Evolutionary conservation across 2,888 invertebrate species (phyloP), one percentile per base, ranked within the genome.

Genomic region (Drosophila fungiperda): DNA sequence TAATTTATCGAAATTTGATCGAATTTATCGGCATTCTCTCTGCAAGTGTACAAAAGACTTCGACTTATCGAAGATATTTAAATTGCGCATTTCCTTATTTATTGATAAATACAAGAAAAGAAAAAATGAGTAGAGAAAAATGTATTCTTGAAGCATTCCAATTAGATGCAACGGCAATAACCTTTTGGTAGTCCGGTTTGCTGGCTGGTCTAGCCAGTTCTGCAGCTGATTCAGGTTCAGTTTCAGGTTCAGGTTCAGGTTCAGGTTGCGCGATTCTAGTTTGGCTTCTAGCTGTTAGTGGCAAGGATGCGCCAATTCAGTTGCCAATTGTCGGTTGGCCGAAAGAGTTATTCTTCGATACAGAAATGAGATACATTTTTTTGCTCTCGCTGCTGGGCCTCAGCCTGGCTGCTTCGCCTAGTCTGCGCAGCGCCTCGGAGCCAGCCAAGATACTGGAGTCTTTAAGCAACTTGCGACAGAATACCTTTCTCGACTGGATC

Each of bases 401-500:
- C 11, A 36, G 52, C 33, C 58, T 69, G 38, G 83, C 87, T 67
- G 83, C 87, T 63, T 76, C 76, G 42, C 81, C 83, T 61, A 68
- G 72, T 8, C 20, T 83, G 35, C 74, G 76, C 1, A 38, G 68
- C 42, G 60, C 66, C 52, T 58, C 86, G 0, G 90, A 90, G 62
- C 87, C 87, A 0, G 78, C 76, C 42, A 74, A 86, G 69, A 90
- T 87, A 6, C 54, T 87, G 29, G 75, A 78, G 64, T 72, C 83
- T 0, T 6, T 87, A 38, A 78, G 72, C 23, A 77, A 78, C 15
- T 55, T 83, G 11, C 81, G 84, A 2, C 92, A 91, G 60, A 91
- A 82, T 59, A 82, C 75, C 49, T 91, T 91, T 23, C 64, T 92
- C 2, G 90, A 90, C 55, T 91, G 91, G 91, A 81, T 91, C 17